phyloP scores from a whole-genome alignment of 1,140 invertebrate genomes.

The Onthophagus taurus region DNA sequence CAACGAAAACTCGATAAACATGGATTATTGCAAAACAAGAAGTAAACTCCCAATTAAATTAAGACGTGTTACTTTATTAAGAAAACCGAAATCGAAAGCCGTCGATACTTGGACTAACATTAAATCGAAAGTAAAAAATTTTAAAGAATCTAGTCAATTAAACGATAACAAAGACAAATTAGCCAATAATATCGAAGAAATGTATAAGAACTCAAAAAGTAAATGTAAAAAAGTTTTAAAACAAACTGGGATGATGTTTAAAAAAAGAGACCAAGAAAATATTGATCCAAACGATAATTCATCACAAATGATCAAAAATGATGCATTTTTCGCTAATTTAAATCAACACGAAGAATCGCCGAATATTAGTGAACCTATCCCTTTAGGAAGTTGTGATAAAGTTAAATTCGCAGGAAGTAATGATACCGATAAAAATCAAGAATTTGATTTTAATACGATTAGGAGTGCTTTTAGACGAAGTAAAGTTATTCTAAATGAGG shows the following conservation, averaged over 20 bases:
- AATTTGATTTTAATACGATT: constrained; percentile 26
- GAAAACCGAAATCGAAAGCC: constrained; percentile 23
- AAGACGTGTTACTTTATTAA: constrained; percentile 24
- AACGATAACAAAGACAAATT: constrained; percentile 26
- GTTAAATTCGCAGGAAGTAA: constrained; percentile 10
- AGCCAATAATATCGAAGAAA: constrained; percentile 29
- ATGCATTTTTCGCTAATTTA: constrained; percentile 21
- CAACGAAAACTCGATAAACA: constrained; percentile 11
- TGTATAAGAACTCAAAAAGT: constrained; percentile 33
- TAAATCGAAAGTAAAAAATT: constrained; percentile 29
- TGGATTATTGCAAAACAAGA: constrained; percentile 26
- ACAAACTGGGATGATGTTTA: constrained; percentile 32
- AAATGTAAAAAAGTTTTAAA: constrained; percentile 33
- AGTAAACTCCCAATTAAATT: constrained; percentile 23
- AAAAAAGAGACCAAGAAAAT: constrained; percentile 18
- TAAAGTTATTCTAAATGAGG: constrained; percentile 22
- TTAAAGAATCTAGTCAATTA: constrained; percentile 28
- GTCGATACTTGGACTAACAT: constrained; percentile 29
- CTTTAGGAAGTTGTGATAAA: constrained; percentile 16
- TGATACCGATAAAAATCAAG: constrained; percentile 17
- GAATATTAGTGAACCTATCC: constrained; percentile 13
- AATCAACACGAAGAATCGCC: constrained; percentile 1
- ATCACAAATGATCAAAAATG: constrained; percentile 24
- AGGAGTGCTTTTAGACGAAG: constrained; percentile 26
- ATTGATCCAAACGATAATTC: constrained; percentile 17